These are phyloP conservation scores for Maccullochella peelii DNA, from an alignment of 2,113 vertebrate species.

Conservation along the genomic window DNA sequence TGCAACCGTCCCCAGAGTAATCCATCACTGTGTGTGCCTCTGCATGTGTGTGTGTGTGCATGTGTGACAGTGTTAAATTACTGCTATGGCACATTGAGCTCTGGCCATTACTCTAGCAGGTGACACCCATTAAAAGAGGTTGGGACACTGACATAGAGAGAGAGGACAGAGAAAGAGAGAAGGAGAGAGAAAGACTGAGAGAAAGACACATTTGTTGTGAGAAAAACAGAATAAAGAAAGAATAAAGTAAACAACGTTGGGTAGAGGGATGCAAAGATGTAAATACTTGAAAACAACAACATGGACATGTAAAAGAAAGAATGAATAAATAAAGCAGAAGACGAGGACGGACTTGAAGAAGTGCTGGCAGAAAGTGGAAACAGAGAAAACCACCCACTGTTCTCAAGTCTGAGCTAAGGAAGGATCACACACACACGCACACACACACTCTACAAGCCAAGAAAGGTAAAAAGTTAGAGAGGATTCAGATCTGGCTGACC, in stretches of 20 bases:
- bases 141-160: conserved; percentile 67
- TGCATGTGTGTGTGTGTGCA: conserved; percentile 48
- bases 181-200: background rate
- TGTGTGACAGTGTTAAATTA: conserved; percentile 77
- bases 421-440: conserved; percentile 6
- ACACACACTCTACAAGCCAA: conserved; percentile 34
- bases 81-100: conserved; percentile 79
- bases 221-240: background rate
- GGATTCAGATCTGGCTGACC: conserved; percentile 65
- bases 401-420: conserved; percentile 45
- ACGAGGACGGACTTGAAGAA: conserved; percentile 30
- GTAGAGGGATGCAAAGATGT: background rate
- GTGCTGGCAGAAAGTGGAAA: conserved; percentile 55
- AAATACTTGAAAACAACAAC: conserved; percentile 17
- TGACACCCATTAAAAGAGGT: conserved; percentile 80
- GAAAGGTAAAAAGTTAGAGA: conserved; percentile 63
- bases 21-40: conserved; percentile 68
- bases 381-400: conserved; percentile 66
- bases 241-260: background rate
- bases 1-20: conserved; percentile 69
- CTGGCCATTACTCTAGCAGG: conserved; percentile 73
- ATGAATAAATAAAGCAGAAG: conserved; percentile 22
- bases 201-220: background rate
- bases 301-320: conserved; percentile 10
- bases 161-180: conserved; percentile 21